These are phyloP conservation scores for Heliconius himera DNA, from an alignment of 1,140 invertebrate species.

Conservation along the genomic window DNA sequence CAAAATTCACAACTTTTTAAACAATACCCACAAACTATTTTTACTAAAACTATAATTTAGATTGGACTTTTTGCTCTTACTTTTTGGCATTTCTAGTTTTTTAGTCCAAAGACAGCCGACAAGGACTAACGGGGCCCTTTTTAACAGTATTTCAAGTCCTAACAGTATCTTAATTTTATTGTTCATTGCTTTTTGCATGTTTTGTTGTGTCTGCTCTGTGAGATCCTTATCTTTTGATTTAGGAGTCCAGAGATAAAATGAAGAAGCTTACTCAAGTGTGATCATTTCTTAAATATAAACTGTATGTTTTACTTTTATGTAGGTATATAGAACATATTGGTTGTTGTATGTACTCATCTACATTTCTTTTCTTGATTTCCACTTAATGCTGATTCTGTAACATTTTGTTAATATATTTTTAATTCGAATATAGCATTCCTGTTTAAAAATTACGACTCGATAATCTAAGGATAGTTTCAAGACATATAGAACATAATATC, in stretches of 20 bases:
- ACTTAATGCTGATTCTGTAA: no score
- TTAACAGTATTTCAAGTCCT: slow-evolving; percentile 49
- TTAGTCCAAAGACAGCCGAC: slow-evolving; percentile 30
- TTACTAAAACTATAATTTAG: slow-evolving; percentile 33
- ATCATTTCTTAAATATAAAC: slow-evolving; percentile 12
- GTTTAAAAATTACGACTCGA: not conserved
- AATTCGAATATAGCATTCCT: no score
- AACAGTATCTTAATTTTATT: slow-evolving; percentile 71
- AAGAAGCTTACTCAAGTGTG: slow-evolving; percentile 11
- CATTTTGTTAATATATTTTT: no score
- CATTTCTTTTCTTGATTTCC: no score
- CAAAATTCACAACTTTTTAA: slow-evolving; percentile 7
- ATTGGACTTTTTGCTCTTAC: slow-evolving; percentile 12
- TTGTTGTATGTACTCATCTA: not conserved
- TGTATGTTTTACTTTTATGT: not conserved
- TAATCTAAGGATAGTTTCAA: not conserved
- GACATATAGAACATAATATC: not conserved
- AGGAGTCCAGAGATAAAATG: slow-evolving; percentile 50
- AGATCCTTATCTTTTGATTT: slow-evolving; percentile 71
- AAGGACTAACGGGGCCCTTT: slow-evolving; percentile 58
- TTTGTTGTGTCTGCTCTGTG: slow-evolving; percentile 60
- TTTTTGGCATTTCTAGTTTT: slow-evolving; percentile 27
- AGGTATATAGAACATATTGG: not conserved
- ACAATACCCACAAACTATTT: slow-evolving; percentile 27
- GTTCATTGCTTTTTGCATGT: slow-evolving; percentile 55